Evolutionary conservation across 2,888 invertebrate species (phyloP).

Genomic region (Vanessa cardui): DNA sequence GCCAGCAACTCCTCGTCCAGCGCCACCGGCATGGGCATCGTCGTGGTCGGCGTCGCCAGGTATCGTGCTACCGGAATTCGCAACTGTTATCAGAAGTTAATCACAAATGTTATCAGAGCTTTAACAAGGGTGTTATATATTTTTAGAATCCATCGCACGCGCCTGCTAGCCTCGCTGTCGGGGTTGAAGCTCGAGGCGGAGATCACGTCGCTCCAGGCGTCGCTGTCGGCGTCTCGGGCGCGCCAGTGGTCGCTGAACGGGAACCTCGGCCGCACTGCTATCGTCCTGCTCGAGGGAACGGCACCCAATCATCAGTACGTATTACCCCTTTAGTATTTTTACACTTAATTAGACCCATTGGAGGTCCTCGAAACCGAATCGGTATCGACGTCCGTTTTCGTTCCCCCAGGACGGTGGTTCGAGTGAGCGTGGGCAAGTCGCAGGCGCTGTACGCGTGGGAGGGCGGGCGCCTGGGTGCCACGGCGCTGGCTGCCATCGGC

Average conservation of each 20-base stretch:
- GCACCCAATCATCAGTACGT: constrained; percentile 94
- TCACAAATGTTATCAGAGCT: not conserved
- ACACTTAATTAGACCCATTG: not conserved
- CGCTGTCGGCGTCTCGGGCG: constrained; percentile 94
- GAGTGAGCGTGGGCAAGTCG: constrained; percentile 95
- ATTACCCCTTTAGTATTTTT: too few species aligned
- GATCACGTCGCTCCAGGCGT: constrained; percentile 95
- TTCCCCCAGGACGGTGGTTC: constrained; percentile 91
- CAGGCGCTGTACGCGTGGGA: constrained; percentile 94
- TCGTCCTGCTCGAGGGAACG: constrained; percentile 94
- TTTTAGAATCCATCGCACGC: constrained; percentile 90
- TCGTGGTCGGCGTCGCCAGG: constrained; percentile 91
- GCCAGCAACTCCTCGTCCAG: constrained; percentile 69
- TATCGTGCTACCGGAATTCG: constrained; percentile 32
- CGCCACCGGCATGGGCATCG: constrained; percentile 87
- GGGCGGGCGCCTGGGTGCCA: constrained; percentile 89
- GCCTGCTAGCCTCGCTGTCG: constrained; percentile 93
- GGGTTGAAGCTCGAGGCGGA: constrained; percentile 97
- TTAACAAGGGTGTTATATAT: not conserved
- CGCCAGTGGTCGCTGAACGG: constrained; percentile 93
- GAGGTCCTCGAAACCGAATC: not conserved
- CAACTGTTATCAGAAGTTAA: not conserved
- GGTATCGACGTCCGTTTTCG: constrained; percentile 92
- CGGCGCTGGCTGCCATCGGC: constrained; percentile 92
- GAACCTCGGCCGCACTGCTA: constrained; percentile 95